Evolutionary conservation across 2,797 vertebrate genomes (phyloP), one percentile per base, ranked within the genome.

Genomic region (Geotria australis): DNA sequence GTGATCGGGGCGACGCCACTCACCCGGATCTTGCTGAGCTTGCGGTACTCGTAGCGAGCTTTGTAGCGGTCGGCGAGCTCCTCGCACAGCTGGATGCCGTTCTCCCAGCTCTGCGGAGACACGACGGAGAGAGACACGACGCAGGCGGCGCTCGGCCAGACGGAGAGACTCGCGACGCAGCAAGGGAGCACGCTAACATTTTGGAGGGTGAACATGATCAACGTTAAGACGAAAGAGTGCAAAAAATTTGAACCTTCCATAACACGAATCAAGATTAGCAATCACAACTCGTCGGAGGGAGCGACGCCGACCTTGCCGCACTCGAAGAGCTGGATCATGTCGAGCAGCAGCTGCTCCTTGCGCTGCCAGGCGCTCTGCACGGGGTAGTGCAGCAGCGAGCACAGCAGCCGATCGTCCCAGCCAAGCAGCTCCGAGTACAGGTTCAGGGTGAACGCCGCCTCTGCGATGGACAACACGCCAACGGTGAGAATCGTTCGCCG

Each of bases 1-100:
- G n/a, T n/a, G n/a, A 38, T 38, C 1, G 24, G 38, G 24, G 24
- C 24, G 5, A 38, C 24, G 24, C 24, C 24, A 64, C 69, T 81
- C 73, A 94, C 91, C 80, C 84, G 76, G 86, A 95, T 95, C 71
- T 95, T 95, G 76, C 91, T 96, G 67, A 98, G 70, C 68, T 94
- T 95, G 67, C 89, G 79, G 74, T 98, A 98, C 75, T 98, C 91
- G 11, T 96, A 98, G 66, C 81, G 93, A n/a, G 78, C 79, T 70
- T 98, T 86, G 7, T 98, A 96, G 58, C 94, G 88, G 65, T 94
- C 85, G 1, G 89, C 91, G 63, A 98, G 78, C 70, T 98, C 93
- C 63, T 85, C 75, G 73, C 91, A 98, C 60, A 98, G 71, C 67
- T 94, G 81, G 66, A 98, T 94, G 62, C 84, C 89, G 12, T 96